A percentile compares a stretch with the other conserved stretches of the same genome.
Conservation (phyloP, 2,888 invertebrate genomes). For the Cinara cedri region DNA sequence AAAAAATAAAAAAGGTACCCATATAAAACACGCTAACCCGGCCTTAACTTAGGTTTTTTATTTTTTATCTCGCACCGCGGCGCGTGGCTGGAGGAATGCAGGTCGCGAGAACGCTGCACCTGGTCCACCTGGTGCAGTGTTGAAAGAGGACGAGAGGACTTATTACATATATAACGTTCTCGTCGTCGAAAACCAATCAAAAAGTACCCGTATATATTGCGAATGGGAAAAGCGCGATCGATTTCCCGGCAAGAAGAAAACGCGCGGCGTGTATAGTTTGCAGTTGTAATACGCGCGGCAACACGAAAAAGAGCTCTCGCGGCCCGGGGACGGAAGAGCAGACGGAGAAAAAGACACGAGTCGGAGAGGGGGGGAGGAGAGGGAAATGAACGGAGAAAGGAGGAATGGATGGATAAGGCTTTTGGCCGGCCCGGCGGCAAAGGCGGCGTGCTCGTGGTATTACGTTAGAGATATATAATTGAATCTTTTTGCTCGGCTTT, state of each 20-base stretch:
- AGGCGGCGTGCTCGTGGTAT: constrained; percentile 25
- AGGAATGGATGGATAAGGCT: background rate
- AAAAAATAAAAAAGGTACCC: no score
- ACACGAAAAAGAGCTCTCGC: no score
- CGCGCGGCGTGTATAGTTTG: constrained; percentile 25
- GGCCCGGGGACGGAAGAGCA: no score
- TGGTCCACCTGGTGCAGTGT: constrained; percentile 3
- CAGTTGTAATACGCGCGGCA: no score
- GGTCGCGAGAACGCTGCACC: constrained; percentile 5
- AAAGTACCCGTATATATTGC: constrained; percentile 45
- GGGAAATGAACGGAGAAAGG: background rate
- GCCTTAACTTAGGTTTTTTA: no score
- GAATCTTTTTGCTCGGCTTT: constrained; percentile 52
- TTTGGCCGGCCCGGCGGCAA: constrained; percentile 41
- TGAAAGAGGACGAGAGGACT: no score
- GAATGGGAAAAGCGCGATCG: constrained; percentile 32
- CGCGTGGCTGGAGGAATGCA: background rate
- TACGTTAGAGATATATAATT: constrained; percentile 54
- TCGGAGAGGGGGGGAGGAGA: constrained; percentile 11
- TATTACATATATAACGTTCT: background rate
- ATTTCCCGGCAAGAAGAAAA: constrained; percentile 15
- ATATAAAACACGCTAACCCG: no score
- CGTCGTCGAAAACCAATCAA: constrained; percentile 51
- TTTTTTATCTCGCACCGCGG: no score
- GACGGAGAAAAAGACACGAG: background rate